Base-by-base conservation (phyloP, 1,140 invertebrate species). In the Cataglyphis hispanica region DNA sequence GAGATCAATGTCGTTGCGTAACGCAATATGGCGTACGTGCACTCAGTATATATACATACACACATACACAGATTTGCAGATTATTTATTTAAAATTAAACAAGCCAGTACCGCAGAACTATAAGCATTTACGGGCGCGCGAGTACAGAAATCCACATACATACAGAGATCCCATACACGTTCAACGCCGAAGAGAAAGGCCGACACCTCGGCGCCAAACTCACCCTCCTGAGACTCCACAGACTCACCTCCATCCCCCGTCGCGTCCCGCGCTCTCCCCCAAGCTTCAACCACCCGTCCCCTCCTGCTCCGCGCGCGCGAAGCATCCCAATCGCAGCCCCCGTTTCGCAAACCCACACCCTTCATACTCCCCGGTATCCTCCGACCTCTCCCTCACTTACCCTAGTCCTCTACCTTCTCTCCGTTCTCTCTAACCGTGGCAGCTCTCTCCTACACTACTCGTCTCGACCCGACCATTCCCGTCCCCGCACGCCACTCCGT, bases 161-260 rank as follows among this genome's bases (percentile, higher is more conserved):
- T 61, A 76, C 77, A 50, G 78, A 53, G 43, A 63, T 76, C 43
- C 66, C 27, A 50, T 50, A 63, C 27, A 63, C 78, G 88, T 76
- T 88, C 83, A 86, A 58, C 67, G 77, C 22, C 40, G 80, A 86
- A 87, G 88, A 90, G 90, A 86, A 87, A 91, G 89, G 91, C 92
- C 94, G 94, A 95, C 94, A 95, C 94, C 94, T 95, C 92, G 94
- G 94, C 94, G 94, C 94, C 94, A 93, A 93, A 94, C 94, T 94
- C 94, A 94, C 93, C 94, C 94, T 92, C 93, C 92, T 91, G 92
- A 93, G 94, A 94, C 94, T 95, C 93, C 93, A 92, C 93, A 95
- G 93, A 94, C 94, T 94, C 94, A 94, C 93, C 94, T 94, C 93
- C 92, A 89, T 91, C 91, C 89, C 91, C 85, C 91, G 89, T 86